A percentile compares a stretch with the other conserved stretches of the same genome.
Evolutionary conservation across 2,113 vertebrate species (phyloP).

Genomic region (Malurus melanocephalus): DNA sequence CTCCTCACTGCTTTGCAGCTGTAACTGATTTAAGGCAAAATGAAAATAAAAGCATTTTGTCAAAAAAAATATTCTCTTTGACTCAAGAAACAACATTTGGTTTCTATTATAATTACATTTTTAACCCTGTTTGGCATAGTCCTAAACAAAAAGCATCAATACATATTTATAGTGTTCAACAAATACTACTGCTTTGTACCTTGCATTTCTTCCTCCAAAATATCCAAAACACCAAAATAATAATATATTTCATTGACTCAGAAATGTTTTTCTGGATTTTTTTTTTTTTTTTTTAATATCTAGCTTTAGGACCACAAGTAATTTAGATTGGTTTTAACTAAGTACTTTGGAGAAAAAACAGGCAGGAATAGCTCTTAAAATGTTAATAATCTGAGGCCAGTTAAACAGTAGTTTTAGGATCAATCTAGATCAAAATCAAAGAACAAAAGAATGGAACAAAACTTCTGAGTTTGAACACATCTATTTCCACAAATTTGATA

Average conservation of each 20-base stretch:
- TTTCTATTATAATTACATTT: constrained; percentile 10
- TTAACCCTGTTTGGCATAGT: background rate
- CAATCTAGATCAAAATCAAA: background rate
- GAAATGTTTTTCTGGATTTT: background rate
- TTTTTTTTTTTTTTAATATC: background rate
- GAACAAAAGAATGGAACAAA: background rate
- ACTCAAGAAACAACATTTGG: background rate
- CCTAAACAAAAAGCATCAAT: background rate
- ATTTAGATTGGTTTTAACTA: background rate
- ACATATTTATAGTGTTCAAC: background rate
- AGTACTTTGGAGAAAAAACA: background rate
- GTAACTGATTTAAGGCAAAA: constrained; percentile 3
- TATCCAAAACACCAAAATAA: background rate
- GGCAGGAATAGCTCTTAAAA: background rate
- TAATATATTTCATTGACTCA: background rate
- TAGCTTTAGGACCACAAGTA: background rate
- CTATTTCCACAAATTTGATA: background rate
- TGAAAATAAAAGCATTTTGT: constrained; percentile 17
- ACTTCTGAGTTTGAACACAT: background rate
- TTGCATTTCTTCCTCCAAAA: background rate
- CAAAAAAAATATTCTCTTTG: background rate
- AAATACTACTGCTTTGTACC: background rate
- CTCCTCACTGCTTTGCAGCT: background rate
- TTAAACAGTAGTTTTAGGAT: background rate
- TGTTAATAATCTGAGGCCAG: background rate